Evolutionary conservation across 2,888 invertebrate genomes (phyloP).

Genomic region (Plebejus melissa): DNA sequence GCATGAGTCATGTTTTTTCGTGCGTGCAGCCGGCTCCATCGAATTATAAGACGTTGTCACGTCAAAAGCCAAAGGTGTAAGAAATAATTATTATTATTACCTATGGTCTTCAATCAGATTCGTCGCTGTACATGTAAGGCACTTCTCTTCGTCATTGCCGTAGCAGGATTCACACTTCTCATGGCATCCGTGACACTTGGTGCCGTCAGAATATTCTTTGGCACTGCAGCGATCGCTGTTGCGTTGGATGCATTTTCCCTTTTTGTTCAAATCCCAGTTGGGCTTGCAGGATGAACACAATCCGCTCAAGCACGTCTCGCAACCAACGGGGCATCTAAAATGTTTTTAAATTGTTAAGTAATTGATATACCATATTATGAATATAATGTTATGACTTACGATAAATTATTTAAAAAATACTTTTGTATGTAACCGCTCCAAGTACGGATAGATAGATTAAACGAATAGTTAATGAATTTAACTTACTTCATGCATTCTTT

Average conservation of each 20-base stretch:
- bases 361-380: neutral
- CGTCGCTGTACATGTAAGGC: slow-evolving; percentile 86
- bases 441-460: neutral
- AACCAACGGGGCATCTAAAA: slow-evolving; percentile 85
- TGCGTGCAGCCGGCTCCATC: too few relatives aligned
- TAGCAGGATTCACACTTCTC: slow-evolving; percentile 90
- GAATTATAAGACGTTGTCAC: too few relatives aligned
- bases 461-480: slow-evolving; percentile 14
- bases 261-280: slow-evolving; percentile 87
- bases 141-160: slow-evolving; percentile 85
- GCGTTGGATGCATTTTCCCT: slow-evolving; percentile 84
- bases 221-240: slow-evolving; percentile 84
- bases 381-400: neutral
- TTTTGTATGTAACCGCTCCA: neutral
- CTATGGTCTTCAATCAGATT: slow-evolving; percentile 82
- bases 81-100: slow-evolving; percentile 41
- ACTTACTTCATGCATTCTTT: slow-evolving; percentile 85
- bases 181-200: slow-evolving; percentile 86
- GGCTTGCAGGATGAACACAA: slow-evolving; percentile 86
- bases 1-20: too few relatives aligned
- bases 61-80: too few relatives aligned
- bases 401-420: neutral
- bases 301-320: slow-evolving; percentile 85
- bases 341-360: neutral
- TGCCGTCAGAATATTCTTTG: slow-evolving; percentile 80